phyloP scores from a whole-genome alignment of 2,797 vertebrate genomes.

The Phaenicophaeus curvirostris region DNA sequence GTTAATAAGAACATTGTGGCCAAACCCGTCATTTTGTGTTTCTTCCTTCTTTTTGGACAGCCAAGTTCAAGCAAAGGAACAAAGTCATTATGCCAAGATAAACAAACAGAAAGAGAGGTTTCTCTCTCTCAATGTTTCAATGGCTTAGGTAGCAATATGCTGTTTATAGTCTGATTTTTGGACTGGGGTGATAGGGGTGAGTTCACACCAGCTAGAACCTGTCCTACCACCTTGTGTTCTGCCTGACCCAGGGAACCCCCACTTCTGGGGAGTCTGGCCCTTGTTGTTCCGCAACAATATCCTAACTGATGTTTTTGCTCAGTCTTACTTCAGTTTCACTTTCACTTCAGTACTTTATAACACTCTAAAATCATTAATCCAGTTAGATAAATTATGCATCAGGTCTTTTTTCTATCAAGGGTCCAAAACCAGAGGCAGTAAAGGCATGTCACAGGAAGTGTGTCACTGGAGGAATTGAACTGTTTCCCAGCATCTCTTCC shows the following conservation, averaged over 20 bases:
- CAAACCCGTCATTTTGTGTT: not conserved
- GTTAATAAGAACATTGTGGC: slow-evolving; percentile 46
- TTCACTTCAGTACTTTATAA: no score
- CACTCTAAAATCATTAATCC: not conserved
- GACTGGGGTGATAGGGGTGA: not conserved
- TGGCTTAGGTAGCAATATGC: not conserved
- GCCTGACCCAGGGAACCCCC: rapidly evolving
- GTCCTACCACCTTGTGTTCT: not conserved
- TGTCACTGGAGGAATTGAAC: not conserved
- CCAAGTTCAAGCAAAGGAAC: not conserved
- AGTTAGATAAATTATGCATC: not conserved
- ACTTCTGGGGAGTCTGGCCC: not conserved
- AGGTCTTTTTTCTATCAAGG: not conserved
- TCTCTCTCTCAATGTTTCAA: not conserved
- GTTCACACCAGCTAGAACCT: not conserved
- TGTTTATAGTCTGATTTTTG: not conserved
- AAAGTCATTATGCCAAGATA: not conserved
- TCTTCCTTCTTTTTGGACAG: not conserved
- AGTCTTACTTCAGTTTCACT: not conserved
- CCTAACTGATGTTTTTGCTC: not conserved
- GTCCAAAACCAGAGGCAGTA: not conserved
- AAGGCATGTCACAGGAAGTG: not conserved
- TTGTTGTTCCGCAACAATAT: not conserved
- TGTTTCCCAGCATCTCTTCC: not conserved
- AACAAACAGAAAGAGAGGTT: not conserved